Base-by-base conservation (phyloP, 1,140 invertebrate genomes). In the Cyclargus thomasi region DNA sequence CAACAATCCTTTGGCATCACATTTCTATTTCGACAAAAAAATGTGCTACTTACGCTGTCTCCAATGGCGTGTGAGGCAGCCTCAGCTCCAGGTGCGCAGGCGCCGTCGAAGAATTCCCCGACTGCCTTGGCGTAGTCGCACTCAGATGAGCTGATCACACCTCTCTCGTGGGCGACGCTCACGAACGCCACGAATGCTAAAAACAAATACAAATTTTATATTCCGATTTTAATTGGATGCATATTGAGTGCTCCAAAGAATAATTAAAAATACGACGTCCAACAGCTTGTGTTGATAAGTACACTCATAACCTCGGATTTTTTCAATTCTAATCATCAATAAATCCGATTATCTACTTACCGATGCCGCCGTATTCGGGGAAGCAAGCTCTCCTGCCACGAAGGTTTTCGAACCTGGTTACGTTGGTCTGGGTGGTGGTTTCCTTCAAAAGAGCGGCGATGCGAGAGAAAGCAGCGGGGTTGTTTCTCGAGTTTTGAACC, bases 301-400 rank as follows among this genome's bases (percentile, higher is more conserved):
- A 16, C 14, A 47, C 39, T 14, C 39, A 47, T 11, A 16, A 29
- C 29, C 5, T 6, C 5, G 29, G 29, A 8, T 29, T 7, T 23
- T 0, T 29, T 29, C n/a, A n/a, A 29, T 29, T 29, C 5, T 29
- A 7, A 6, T 29, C 29, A 7, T 29, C 5, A 29, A 8, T 8
- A 2, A 29, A 29, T 29, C 29, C 8, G 29, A 29, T 47, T 2
- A 16, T 47, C 39, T n/a, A 71, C 82, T 83, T 75, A 93, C 92
- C 91, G 64, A 94, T 91, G 17, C 93, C 93, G 1, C 92, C 92
- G 71, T 90, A 94, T 73, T 93, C 92, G 0, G 93, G 92, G 81
- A 94, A 92, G 79, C 95, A 96, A 1, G 93, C 93, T 23, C 84
- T 92, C 71, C 88, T 92, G 7, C 85, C 88, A 55, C 91, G 85